A percentile compares a stretch with the other conserved stretches of the same genome.
Evolutionary conservation across 2,113 vertebrate genomes (phyloP).

Genomic region (Campylomormyrus numenius): DNA sequence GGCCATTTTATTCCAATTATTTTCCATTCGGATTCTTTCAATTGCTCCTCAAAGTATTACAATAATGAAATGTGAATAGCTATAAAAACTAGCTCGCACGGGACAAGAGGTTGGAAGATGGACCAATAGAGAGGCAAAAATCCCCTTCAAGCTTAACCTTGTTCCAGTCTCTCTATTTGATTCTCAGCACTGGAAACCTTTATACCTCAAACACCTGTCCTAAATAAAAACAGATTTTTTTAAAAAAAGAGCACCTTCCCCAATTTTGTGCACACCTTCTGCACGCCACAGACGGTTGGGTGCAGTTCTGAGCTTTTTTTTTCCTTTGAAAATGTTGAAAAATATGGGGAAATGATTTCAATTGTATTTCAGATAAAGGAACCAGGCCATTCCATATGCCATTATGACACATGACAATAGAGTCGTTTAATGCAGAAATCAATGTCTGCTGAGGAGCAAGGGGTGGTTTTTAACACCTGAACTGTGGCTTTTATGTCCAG

Average conservation of each 20-base stretch:
- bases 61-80: not conserved
- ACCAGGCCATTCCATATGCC: conserved; percentile 17
- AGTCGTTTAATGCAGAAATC: conserved; percentile 13
- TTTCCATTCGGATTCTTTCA: not conserved
- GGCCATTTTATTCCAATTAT: not conserved
- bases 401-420: conserved; percentile 19
- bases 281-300: not conserved
- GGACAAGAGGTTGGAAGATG: not conserved
- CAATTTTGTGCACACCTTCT: not conserved
- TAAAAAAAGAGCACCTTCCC: not conserved
- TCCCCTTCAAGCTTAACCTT: not conserved
- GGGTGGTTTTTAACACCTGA: not conserved
- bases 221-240: not conserved
- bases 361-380: conserved; percentile 16
- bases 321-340: not conserved
- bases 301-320: not conserved
- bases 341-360: conserved; percentile 15
- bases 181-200: not conserved
- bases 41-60: not conserved
- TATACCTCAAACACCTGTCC: not conserved
- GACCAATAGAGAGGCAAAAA: not conserved
- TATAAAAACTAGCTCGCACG: not conserved
- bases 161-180: not conserved
- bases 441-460: conserved; percentile 7
- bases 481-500: not conserved